Conservation (phyloP, 2,797 vertebrate genomes). For the Peromyscus nudipes region DNA sequence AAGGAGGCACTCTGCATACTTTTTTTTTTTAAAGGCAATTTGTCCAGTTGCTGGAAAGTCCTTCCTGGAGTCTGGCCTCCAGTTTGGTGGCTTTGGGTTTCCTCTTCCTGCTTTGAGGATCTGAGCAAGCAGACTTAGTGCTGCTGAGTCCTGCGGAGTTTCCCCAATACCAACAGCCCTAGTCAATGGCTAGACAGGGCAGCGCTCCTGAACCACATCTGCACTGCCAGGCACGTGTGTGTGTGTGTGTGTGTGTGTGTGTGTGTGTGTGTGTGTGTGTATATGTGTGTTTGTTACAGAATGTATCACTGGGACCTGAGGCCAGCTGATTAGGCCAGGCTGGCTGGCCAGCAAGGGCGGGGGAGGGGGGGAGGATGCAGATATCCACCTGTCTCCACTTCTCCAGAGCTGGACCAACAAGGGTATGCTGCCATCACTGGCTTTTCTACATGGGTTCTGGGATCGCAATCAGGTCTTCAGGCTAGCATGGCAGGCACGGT, state of each 20-base stretch:
- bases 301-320: not conserved
- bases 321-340: too few species aligned
- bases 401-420: not conserved
- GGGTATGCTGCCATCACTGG: not conserved
- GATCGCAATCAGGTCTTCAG: not conserved
- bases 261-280: not conserved
- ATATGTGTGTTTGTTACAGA: too few species aligned
- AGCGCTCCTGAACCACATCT: accelerated
- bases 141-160: not conserved
- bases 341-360: not conserved
- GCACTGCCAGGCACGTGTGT: accelerated
- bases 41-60: not conserved
- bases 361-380: too few species aligned
- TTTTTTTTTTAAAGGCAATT: not conserved
- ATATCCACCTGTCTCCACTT: not conserved
- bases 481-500: not conserved
- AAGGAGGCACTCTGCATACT: not conserved
- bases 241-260: not conserved
- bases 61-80: not conserved
- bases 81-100: not conserved
- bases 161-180: not conserved
- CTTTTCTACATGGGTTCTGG: not conserved
- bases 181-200: accelerated
- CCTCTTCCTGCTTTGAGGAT: not conserved
- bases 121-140: not conserved